Percentiles rank a stretch among this genome's conserved stretches.
Evolutionary conservation across 2,113 vertebrate genomes (phyloP).

Genomic region (Mormoops blainvillei): DNA sequence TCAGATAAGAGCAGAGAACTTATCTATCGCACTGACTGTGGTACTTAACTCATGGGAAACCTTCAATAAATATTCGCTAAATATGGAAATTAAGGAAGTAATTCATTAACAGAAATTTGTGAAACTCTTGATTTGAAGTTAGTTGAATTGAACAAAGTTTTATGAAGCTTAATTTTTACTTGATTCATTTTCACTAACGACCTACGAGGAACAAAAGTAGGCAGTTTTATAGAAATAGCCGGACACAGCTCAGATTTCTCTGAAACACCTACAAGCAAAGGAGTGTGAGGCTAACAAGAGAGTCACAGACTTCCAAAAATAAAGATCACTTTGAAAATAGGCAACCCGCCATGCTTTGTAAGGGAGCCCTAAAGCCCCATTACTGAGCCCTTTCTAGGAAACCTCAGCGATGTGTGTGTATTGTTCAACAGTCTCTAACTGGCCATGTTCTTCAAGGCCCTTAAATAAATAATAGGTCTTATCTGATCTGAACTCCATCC

Average conservation of each 20-base stretch:
- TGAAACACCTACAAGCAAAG: slow-evolving; percentile 48
- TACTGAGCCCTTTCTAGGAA: slow-evolving; percentile 43
- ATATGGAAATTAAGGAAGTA: neutral
- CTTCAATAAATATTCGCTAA: neutral
- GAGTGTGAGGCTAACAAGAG: slow-evolving; percentile 25
- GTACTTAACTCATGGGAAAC: neutral
- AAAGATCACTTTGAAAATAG: slow-evolving; percentile 35
- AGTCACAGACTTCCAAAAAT: slow-evolving; percentile 50
- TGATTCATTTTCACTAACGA: neutral
- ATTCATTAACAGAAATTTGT: neutral
- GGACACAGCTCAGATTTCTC: slow-evolving; percentile 10
- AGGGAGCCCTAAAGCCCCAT: neutral
- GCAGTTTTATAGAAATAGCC: slow-evolving; percentile 22
- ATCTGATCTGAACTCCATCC: slow-evolving; percentile 51
- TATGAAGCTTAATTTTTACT: neutral
- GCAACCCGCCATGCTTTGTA: slow-evolving; percentile 29
- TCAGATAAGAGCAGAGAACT: neutral
- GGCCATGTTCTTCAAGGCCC: neutral
- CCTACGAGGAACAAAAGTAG: neutral
- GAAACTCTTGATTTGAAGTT: neutral
- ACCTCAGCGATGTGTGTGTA: neutral
- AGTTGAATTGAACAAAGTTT: neutral
- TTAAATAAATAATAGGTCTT: slow-evolving; percentile 33
- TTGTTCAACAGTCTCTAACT: neutral
- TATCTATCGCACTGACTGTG: neutral